Base-by-base conservation (phyloP, 2,113 vertebrate genomes). In the Stegastes partitus region DNA sequence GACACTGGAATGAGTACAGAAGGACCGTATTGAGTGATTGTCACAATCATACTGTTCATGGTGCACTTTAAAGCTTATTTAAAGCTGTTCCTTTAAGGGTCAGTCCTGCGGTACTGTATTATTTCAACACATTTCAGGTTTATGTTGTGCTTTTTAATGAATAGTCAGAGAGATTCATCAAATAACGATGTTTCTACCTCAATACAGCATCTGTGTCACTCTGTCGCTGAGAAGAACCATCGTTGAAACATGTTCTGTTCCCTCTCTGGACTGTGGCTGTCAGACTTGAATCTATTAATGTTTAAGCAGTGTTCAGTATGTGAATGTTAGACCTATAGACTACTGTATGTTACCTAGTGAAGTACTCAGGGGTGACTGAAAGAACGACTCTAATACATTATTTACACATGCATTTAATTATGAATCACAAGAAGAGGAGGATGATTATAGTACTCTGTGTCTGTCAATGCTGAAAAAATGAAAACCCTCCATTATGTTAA, bases 1-100 rank as follows among this genome's bases (percentile, higher is more conserved):
- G 4, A 51, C 25, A 19, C 21, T 63, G 37, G 54, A 54, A 28
- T 45, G 39, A 50, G 50, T 72, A 54, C 0, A 5, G 4, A 16
- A 12, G 73, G 54, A 68, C 22, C 71, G 11, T 11, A 11, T 10
- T 23, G 66, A 56, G 16, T 11, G 34, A 12, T 14, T n/a, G 31
- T 26, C n/a, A 53, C 58, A 61, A 65, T 80, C 44, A 63, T 34
- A 54, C 26, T 62, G 59, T 70, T 55, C 4, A 59, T 21, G 42
- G 58, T 69, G 87, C 87, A 85, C 87, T 89, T 86, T 87, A 89
- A 81, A 79, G 67, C 26, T 34, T 37, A 45, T 72, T 59, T 25
- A 73, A 71, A 76, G 68, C 55, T 25, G 61, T 21, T 72, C 66
- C 55, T 82, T 1, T 53, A 49, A 59, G 28, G 68, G 31, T 62